These are phyloP conservation scores for Notodonta ziczac DNA, from an alignment of 2,888 invertebrate genomes.

Conservation along the genomic window DNA sequence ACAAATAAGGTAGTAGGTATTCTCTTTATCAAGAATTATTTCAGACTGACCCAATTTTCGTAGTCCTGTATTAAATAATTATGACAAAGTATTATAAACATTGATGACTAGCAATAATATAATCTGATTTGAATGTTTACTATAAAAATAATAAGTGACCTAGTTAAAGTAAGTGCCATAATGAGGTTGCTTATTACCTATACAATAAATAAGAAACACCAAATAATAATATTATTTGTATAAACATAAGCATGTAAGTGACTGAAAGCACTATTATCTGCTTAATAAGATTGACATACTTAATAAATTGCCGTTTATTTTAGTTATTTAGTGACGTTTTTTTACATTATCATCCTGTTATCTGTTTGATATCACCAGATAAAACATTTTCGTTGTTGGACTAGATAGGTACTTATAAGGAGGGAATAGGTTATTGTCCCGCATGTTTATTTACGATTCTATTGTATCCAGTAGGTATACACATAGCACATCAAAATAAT, in stretches of 20 bases:
- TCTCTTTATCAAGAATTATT: no score
- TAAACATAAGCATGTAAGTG: no score
- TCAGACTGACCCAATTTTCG: no score
- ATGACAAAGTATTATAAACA: no score
- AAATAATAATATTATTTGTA: no score
- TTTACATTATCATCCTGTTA: slow-evolving; percentile 13
- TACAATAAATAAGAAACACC: no score
- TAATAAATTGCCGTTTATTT: not conserved
- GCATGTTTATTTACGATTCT: slow-evolving; percentile 55
- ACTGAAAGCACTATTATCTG: not conserved
- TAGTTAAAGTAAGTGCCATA: slow-evolving; percentile 42
- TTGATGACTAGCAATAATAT: not conserved
- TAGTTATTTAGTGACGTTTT: not conserved
- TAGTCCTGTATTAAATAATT: no score
- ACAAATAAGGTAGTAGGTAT: slow-evolving; percentile 11
- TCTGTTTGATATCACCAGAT: slow-evolving; percentile 3
- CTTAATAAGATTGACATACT: slow-evolving; percentile 8
- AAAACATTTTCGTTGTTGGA: not conserved
- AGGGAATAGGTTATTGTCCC: slow-evolving; percentile 56
- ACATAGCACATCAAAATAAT: not conserved
- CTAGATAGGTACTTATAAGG: slow-evolving; percentile 12
- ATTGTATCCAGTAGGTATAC: slow-evolving; percentile 28
- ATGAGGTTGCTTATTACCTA: no score
- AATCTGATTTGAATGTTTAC: slow-evolving; percentile 34
- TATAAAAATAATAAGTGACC: slow-evolving; percentile 53